Percentiles rank a stretch among this genome's conserved stretches.
These are phyloP conservation scores for Vombatus ursinus DNA, from an alignment of 2,113 vertebrate species.

Conservation along the genomic window DNA sequence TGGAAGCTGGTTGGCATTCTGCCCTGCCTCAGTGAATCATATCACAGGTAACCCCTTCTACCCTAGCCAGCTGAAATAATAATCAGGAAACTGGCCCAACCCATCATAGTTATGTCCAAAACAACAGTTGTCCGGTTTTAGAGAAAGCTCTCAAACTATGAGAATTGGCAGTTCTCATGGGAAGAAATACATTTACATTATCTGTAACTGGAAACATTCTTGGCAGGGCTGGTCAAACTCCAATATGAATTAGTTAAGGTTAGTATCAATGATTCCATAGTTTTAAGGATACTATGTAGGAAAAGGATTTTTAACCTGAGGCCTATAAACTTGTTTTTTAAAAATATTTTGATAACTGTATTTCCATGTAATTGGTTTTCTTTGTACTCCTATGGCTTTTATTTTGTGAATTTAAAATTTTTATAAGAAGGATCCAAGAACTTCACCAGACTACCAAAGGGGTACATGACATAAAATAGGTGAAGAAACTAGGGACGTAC, in stretches of 20 bases:
- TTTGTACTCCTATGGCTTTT: not conserved
- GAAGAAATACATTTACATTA: not conserved
- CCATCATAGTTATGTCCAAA: slow-evolving; percentile 38
- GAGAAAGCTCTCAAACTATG: slow-evolving; percentile 8
- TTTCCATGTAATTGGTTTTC: not conserved
- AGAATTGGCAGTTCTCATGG: not conserved
- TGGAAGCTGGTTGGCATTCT: not conserved
- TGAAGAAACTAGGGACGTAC: not conserved
- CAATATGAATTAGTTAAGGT: not conserved
- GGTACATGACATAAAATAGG: not conserved
- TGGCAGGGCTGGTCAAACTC: not conserved
- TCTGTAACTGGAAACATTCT: not conserved
- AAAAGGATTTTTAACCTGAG: not conserved
- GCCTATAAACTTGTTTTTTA: not conserved
- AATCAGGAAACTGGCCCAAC: slow-evolving; percentile 28
- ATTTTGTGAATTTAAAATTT: not conserved
- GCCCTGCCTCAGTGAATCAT: not conserved
- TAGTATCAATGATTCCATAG: not conserved
- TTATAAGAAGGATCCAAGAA: not conserved
- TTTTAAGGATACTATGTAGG: not conserved
- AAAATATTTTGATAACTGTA: not conserved
- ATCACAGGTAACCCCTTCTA: not conserved
- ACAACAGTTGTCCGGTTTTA: slow-evolving; percentile 21
- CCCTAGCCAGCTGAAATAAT: slow-evolving; percentile 3
- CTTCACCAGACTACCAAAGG: not conserved